Evolutionary conservation across 2,797 vertebrate species (phyloP), one percentile per base, ranked within the genome.

Genomic region (Delichon dasypus): DNA sequence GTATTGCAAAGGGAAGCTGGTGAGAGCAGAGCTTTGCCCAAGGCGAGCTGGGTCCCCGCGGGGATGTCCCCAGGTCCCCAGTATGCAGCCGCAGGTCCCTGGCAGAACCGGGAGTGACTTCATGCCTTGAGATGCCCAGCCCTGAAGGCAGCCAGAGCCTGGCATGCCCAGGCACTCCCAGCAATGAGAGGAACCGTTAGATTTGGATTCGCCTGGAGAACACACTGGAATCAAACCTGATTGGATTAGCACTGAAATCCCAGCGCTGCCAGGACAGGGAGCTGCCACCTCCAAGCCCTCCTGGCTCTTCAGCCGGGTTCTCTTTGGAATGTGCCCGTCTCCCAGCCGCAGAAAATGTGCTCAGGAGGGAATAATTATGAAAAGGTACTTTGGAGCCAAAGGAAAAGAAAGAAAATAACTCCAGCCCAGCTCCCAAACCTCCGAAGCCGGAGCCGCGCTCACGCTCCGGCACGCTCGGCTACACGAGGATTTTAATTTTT

Each of bases 401-500:
- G 71, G 1, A 7, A 42, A 60, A 76, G 73, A 74, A 34, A 58
- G 32, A 26, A 73, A 21, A 50, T 26, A 55, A 10, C 30, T 75
- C 62, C 22, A 4, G 3, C 16, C 32, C 81, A 89, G 30, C 85
- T 68, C 79, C 60, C 76, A 84, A 58, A 76, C 29, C 70, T 3
- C 44, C 0, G 0, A 85, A 74, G 66, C 22, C 30, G 1, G 50
- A 80, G 78, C 54, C 1, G 0, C 2, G 0, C 80, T 82, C 11
- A 13, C 3, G 3, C 87, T 85, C 77, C 40, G 6, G 85, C 54
- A 7, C 3, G 2, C 53, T 89, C 38, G 1, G 87, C 89, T 86
- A 78, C 85, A 91, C 50, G 26, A 82, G 86, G 50, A 29, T 42
- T 81, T 89, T 21, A 5, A n/a, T 26, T 14, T 38, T 36, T 2